phyloP scores from a whole-genome alignment of 2,888 invertebrate genomes.

The Drosophila peninsularis region DNA sequence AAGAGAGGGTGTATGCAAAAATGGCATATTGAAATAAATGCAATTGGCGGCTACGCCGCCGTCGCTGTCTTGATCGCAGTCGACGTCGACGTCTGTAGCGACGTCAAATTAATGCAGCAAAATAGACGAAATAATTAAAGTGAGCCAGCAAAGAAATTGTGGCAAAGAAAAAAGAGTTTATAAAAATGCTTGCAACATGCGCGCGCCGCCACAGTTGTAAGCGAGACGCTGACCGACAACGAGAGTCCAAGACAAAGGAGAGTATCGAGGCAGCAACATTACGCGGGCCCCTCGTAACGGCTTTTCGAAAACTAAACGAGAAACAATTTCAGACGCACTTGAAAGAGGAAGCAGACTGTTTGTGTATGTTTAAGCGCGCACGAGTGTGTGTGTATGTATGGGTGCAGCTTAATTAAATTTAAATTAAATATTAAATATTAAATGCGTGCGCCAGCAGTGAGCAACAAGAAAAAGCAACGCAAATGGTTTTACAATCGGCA shows the following conservation, averaged over 20 bases:
- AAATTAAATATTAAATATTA: constrained; percentile 62
- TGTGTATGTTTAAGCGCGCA: constrained; percentile 6
- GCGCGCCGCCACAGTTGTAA: constrained; percentile 71
- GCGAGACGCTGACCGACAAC: constrained; percentile 61
- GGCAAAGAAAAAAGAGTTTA: constrained; percentile 62
- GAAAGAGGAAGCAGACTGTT: constrained; percentile 38
- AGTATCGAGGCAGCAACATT: constrained; percentile 23
- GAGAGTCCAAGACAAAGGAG: constrained; percentile 32
- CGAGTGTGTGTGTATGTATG: constrained; percentile 26
- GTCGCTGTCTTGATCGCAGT: constrained; percentile 7
- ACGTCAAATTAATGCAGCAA: constrained; percentile 68
- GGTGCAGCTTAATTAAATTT: constrained; percentile 46
- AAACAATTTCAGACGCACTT: constrained; percentile 12
- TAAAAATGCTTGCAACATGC: constrained; percentile 78
- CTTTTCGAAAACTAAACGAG: constrained; percentile 54
- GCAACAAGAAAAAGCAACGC: constrained; percentile 51
- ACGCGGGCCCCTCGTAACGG: constrained; percentile 48
- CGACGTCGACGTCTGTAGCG: constrained; percentile 13
- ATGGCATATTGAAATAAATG: constrained; percentile 33
- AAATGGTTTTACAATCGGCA: constrained; percentile 72
- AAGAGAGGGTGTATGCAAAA: constrained; percentile 24
- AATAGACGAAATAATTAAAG: constrained; percentile 75
- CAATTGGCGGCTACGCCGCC: constrained; percentile 30
- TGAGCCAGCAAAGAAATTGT: constrained; percentile 53
- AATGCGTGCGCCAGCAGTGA: constrained; percentile 62